A percentile compares a stretch with the other conserved stretches of the same genome.
Conservation (phyloP, 2,797 vertebrate species). For the Lerista edwardsae region DNA sequence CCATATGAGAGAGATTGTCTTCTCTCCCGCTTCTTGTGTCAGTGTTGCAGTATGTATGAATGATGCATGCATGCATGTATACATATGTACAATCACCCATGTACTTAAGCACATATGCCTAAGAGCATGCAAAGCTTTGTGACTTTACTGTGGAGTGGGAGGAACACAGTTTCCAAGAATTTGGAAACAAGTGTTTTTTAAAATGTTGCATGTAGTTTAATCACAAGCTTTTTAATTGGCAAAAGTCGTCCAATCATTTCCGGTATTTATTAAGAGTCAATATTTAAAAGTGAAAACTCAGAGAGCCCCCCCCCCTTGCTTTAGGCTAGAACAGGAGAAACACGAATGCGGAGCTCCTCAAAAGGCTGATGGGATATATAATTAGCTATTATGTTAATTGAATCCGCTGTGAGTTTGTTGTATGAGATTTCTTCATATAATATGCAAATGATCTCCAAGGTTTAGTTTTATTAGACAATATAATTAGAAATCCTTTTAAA, state of each 20-base stretch:
- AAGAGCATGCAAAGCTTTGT: constrained; percentile 26
- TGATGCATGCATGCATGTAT: neutral
- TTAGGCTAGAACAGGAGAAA: constrained; percentile 81
- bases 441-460: constrained; percentile 81
- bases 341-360: constrained; percentile 79
- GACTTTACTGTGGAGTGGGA: constrained; percentile 27
- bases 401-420: constrained; percentile 82
- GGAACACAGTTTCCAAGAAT: constrained; percentile 48
- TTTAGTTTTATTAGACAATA: constrained; percentile 87
- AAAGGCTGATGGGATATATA: constrained; percentile 83
- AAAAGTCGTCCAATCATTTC: constrained; percentile 75
- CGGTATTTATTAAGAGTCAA: constrained; percentile 80
- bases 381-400: constrained; percentile 89
- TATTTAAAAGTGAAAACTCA: constrained; percentile 80
- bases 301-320: constrained; percentile 61
- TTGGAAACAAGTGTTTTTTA: constrained; percentile 53
- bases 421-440: constrained; percentile 85
- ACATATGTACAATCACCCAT: constrained; percentile 29
- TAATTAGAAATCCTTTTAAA: constrained; percentile 84
- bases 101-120: neutral
- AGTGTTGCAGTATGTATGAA: neutral
- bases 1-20: neutral
- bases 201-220: constrained; percentile 68
- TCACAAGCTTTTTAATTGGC: constrained; percentile 74
- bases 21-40: neutral